Conservation (phyloP, 1,140 invertebrate species). For the Kradibia gibbosae region DNA sequence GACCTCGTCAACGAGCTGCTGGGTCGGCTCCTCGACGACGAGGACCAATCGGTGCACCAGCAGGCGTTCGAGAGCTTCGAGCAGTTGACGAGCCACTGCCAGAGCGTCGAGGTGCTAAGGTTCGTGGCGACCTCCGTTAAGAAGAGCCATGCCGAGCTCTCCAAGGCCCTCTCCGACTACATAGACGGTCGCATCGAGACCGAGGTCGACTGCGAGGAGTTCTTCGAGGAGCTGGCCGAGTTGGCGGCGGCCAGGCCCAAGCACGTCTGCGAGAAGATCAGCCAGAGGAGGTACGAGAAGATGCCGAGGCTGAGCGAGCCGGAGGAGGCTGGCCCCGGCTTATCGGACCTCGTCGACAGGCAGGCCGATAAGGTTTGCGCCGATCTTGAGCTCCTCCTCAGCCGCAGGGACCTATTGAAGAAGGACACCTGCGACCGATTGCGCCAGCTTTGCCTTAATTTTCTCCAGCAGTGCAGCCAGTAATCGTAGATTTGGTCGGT, state of each 20-base stretch:
- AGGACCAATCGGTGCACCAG: conserved; percentile 58
- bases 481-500: too few relatives aligned
- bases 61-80: conserved; percentile 64
- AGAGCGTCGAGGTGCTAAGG: conserved; percentile 57
- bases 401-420: background rate
- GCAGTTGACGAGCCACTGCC: conserved; percentile 55
- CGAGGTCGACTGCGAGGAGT: background rate
- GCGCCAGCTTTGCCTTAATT: background rate
- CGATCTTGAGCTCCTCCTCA: conserved; percentile 14
- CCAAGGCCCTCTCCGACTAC: conserved; percentile 57
- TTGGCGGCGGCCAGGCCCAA: background rate
- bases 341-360: background rate
- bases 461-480: background rate
- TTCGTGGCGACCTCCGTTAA: conserved; percentile 54
- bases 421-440: background rate
- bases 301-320: conserved; percentile 52
- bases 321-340: background rate
- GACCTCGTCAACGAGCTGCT: conserved; percentile 57
- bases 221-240: background rate
- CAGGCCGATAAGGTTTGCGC: background rate
- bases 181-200: conserved; percentile 48
- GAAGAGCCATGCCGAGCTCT: conserved; percentile 51
- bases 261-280: conserved; percentile 55
- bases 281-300: conserved; percentile 60
- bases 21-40: conserved; percentile 57